phyloP scores from a whole-genome alignment of 1,140 invertebrate genomes.

The Eurosta solidaginis region DNA sequence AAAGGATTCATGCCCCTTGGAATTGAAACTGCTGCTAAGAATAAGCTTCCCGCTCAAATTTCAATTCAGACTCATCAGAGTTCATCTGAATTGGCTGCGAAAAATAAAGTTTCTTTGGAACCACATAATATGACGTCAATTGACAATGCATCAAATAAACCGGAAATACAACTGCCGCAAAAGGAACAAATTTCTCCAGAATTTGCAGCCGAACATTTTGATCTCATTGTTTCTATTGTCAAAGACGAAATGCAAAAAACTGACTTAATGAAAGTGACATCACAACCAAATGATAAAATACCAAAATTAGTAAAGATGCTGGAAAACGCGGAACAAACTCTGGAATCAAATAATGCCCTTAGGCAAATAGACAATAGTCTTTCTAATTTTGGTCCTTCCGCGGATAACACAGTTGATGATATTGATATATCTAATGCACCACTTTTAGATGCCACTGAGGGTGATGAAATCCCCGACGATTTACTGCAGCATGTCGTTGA shows the following conservation, averaged over 20 bases:
- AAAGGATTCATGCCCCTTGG: constrained; percentile 54
- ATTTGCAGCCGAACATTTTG: constrained; percentile 53
- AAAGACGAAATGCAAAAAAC: constrained; percentile 50
- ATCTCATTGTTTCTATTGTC: constrained; percentile 56
- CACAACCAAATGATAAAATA: constrained; percentile 47
- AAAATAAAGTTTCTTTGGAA: constrained; percentile 28
- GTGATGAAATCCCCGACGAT: constrained; percentile 70
- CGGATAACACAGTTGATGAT: constrained; percentile 33
- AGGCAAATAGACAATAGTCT: background rate
- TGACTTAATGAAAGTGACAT: constrained; percentile 36
- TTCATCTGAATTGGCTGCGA: constrained; percentile 51
- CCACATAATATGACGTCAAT: background rate
- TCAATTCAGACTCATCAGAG: constrained; percentile 56
- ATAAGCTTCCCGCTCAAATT: constrained; percentile 54
- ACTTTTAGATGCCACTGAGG: constrained; percentile 57
- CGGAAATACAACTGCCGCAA: background rate
- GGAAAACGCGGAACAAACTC: constrained; percentile 47
- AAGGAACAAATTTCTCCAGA: constrained; percentile 48
- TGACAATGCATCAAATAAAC: background rate
- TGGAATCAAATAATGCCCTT: constrained; percentile 32
- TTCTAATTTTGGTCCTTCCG: background rate
- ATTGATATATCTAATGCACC: constrained; percentile 43
- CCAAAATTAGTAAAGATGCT: constrained; percentile 58
- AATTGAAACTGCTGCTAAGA: constrained; percentile 51
- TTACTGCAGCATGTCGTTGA: constrained; percentile 71